A percentile compares a stretch with the other conserved stretches of the same genome.
These are phyloP conservation scores for Ifrita kowaldi DNA, from an alignment of 2,113 vertebrate genomes.

Conservation along the genomic window DNA sequence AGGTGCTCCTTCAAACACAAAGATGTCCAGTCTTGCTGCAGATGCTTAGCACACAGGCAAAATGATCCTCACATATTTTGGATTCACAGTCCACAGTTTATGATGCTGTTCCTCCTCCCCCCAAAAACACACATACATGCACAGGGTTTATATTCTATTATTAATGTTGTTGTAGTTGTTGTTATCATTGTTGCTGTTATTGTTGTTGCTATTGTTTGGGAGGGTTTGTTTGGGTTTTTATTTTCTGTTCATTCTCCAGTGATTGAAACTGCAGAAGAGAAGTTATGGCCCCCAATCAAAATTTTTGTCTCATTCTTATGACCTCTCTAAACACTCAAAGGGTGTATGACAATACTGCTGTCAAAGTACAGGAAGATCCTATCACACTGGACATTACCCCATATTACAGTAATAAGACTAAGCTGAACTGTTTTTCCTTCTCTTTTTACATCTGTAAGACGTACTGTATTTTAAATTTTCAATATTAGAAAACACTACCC, in stretches of 20 bases:
- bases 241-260: background rate
- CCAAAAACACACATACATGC: background rate
- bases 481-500: background rate
- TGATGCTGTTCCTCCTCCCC: background rate
- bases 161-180: background rate
- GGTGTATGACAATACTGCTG: background rate
- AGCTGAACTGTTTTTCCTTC: background rate
- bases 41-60: background rate
- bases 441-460: background rate
- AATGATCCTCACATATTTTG: background rate
- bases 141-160: background rate
- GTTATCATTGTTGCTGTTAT: background rate
- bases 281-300: background rate
- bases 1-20: background rate
- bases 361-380: background rate
- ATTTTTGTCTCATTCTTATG: background rate
- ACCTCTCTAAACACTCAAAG: background rate
- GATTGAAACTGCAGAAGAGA: background rate
- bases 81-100: background rate
- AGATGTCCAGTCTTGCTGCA: background rate
- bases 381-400: background rate
- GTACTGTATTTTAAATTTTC: background rate
- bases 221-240: background rate
- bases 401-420: background rate
- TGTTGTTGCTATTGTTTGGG: background rate